phyloP scores from a whole-genome alignment of 2,797 vertebrate species.

The Leptoclinus maculatus region DNA sequence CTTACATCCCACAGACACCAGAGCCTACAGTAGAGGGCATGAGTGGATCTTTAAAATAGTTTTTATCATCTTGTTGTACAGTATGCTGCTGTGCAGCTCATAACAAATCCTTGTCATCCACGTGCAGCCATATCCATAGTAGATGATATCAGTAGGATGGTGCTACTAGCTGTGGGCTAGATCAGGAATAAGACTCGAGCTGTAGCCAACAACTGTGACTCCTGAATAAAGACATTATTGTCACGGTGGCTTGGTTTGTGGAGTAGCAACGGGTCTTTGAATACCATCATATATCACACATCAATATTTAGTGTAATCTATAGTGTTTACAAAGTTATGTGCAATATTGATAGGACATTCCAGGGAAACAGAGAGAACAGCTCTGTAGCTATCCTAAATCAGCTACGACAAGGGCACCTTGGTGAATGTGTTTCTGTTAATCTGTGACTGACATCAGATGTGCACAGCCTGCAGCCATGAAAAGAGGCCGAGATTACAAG shows the following conservation, averaged over 20 bases:
- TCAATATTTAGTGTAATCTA: constrained; percentile 10
- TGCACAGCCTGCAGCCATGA: not conserved
- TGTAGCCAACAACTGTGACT: constrained; percentile 41
- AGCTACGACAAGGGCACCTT: not conserved
- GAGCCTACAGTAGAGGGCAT: not conserved
- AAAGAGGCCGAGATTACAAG: not conserved
- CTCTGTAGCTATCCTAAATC: not conserved
- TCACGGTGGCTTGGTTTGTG: constrained; percentile 19
- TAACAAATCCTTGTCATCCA: constrained; percentile 48
- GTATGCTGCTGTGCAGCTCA: constrained; percentile 18
- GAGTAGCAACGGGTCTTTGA: constrained; percentile 6
- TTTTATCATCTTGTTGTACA: constrained; percentile 41
- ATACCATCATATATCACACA: not conserved
- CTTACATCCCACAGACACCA: constrained; percentile 9
- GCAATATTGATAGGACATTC: not conserved
- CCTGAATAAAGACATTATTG: constrained; percentile 48
- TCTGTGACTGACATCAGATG: constrained; percentile 15
- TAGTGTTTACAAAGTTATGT: not conserved
- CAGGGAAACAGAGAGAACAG: not conserved
- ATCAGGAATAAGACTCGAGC: constrained; percentile 49
- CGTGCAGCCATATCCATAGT: constrained; percentile 14
- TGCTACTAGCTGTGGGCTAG: constrained; percentile 33
- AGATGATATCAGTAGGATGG: constrained; percentile 59
- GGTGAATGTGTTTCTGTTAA: constrained; percentile 6
- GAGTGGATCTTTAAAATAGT: constrained; percentile 42